Base-by-base conservation (phyloP, 2,888 invertebrate species). In the Chorisops tibialis region DNA sequence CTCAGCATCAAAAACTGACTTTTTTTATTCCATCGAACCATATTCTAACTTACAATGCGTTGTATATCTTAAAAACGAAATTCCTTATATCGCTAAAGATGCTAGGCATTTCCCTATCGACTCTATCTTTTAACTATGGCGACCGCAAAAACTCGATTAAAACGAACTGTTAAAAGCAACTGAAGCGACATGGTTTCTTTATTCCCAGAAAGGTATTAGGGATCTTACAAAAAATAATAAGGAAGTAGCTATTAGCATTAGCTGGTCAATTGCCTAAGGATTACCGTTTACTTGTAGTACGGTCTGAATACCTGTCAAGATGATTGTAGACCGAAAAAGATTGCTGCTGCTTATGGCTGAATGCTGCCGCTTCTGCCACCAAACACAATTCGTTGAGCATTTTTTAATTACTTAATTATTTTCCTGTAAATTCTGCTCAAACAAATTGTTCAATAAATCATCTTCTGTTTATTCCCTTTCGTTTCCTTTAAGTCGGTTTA, bases 351-450 rank as follows among this genome's bases (percentile, higher is more conserved):
- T n/a, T 14, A 45, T 14, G 54, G 54, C 41, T 54, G 39, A 54
- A 54, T 3, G 19, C 41, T n/a, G 5, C 21, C n/a, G 6, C 24
- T 18, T n/a, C n/a, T n/a, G n/a, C n/a, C n/a, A n/a, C n/a, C n/a
- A n/a, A 50, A 16, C 19, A 14, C 16, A 49, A 38, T 21, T 22
- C 16, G 5, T 19, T 19, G 39, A 11, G 11, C 52, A 61, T 52
- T 62, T 62, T 49, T 45, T 58, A 61, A 64, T 64, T 52, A 43
- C 64, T 64, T 64, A 61, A 64, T 64, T 61, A 61, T 64, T 64
- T 64, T 52, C 12, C 48, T 48, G 50, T 61, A 64, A 61, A 61
- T 58, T 52, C 24, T 39, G 30, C 4, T 43, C 30, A 16, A 38
- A 56, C 18, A 61, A 48, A 58, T 60, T 63, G 50, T 45, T 24